Evolutionary conservation across 2,113 vertebrate genomes (phyloP), one percentile per base, ranked within the genome.

Genomic region (Oncorhynchus nerka): DNA sequence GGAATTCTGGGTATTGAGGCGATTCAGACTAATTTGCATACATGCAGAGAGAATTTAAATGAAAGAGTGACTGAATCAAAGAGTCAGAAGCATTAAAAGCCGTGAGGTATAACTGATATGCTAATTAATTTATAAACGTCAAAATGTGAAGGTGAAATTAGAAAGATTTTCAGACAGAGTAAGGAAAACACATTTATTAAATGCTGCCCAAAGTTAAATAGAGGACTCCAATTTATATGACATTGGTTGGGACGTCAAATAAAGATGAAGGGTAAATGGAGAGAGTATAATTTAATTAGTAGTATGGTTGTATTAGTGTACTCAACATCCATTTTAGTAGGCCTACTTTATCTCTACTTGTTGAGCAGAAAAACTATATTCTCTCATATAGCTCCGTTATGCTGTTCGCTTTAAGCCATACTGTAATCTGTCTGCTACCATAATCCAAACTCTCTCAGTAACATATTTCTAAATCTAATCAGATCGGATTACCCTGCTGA

Each of bases 71-170:
- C 64, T 59, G 73, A 85, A 87, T 87, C 80, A 84, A 86, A 88
- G 76, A 84, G 13, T 45, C 39, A 45, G 39, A 11, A 9, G 39
- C 82, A 81, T 5, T 84, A 82, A 49, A 78, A 75, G 75, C 77
- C 84, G 32, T 55, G 48, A 68, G 81, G 81, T 81, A 68, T 68
- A 69, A 78, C 74, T 80, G 74, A 84, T 83, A 79, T 82, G 77
- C 73, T 86, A 83, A 85, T 89, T 81, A 72, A 26, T 77, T 71
- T 81, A 55, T 71, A 84, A 84, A 87, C 89, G 88, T 89, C 84
- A 88, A 65, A 84, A 78, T 76, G 67, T 82, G 77, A 88, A 89
- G 82, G 80, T 84, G 80, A 88, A 86, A 86, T 85, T 79, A 79
- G 81, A 83, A 72, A 79, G 76, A 76, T 75, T 77, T 61, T 57